Evolutionary conservation across 2,888 invertebrate species (phyloP).

Genomic region (Pyrgus malvae): DNA sequence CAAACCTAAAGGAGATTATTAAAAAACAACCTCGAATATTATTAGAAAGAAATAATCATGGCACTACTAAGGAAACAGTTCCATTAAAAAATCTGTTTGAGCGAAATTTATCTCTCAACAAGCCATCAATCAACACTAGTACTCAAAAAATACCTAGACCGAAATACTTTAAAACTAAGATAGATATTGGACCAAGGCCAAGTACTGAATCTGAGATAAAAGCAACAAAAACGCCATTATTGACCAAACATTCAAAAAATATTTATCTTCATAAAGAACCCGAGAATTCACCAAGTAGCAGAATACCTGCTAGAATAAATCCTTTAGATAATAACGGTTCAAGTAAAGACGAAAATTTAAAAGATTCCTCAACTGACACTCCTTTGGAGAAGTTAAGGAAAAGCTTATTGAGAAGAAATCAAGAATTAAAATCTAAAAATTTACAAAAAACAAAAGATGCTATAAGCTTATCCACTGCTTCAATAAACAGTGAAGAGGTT

Average conservation of each 20-base stretch:
- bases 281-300: neutral
- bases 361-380: neutral
- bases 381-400: constrained; percentile 7
- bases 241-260: neutral
- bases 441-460: neutral
- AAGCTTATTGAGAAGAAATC: neutral
- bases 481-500: neutral
- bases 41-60: neutral
- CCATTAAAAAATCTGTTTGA: neutral
- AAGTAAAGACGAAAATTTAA: neutral
- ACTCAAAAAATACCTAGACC: constrained; percentile 5
- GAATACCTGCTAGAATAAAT: neutral
- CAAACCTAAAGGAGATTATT: neutral
- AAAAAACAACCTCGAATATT: neutral
- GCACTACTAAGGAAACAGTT: neutral
- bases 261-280: neutral
- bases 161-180: constrained; percentile 3
- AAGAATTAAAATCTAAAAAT: neutral
- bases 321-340: neutral
- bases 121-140: neutral
- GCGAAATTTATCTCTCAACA: neutral
- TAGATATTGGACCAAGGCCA: neutral
- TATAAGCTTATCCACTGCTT: neutral
- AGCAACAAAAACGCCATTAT: neutral
- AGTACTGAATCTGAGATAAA: neutral